Conservation (phyloP, 2,888 invertebrate species). For the Ornithoptera alexandrae region DNA sequence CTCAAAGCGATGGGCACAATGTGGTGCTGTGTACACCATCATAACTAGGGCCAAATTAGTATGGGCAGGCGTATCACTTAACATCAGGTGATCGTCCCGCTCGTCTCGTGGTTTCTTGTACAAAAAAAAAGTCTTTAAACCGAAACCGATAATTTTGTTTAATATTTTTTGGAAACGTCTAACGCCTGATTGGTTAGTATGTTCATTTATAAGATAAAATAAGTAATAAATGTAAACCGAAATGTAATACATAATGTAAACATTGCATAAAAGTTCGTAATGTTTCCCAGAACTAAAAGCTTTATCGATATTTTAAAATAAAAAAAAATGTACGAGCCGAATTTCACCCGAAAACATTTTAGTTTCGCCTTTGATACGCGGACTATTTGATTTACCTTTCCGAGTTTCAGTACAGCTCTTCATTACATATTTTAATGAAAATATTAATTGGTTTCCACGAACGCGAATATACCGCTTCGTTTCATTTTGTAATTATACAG, state of each 20-base stretch:
- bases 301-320: not conserved
- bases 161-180: no score
- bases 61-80: no score
- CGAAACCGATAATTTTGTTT: no score
- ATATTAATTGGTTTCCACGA: slow-evolving; percentile 18
- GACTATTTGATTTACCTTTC: slow-evolving; percentile 20
- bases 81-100: no score
- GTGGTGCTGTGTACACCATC: no score
- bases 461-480: slow-evolving; percentile 12
- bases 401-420: slow-evolving; percentile 7
- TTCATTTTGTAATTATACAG: slow-evolving; percentile 18
- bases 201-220: no score
- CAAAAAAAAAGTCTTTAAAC: no score
- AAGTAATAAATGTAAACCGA: not conserved
- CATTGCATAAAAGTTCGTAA: not conserved
- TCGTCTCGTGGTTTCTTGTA: no score
- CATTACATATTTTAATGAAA: slow-evolving; percentile 23
- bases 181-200: no score
- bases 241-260: not conserved
- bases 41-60: no score
- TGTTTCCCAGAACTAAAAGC: not conserved
- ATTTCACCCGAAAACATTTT: slow-evolving; percentile 4
- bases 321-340: not conserved
- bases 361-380: slow-evolving; percentile 9
- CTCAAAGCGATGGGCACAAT: no score